Evolutionary conservation across 2,113 vertebrate genomes (phyloP), one percentile per base, ranked within the genome.

Genomic region (Odobenus rosmarus): DNA sequence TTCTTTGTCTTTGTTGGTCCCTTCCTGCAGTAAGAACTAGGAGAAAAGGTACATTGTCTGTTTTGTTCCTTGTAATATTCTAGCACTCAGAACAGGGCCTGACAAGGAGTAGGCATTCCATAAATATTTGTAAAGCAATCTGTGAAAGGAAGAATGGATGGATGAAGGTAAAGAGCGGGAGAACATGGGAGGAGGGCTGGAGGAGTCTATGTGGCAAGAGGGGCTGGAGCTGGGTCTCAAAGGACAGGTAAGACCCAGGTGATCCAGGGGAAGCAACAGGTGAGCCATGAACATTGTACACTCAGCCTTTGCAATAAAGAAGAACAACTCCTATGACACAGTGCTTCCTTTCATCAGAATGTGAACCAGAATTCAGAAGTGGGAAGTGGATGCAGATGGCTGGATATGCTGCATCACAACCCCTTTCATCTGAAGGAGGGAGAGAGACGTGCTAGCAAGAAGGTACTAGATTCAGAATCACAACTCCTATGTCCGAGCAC

Each of bases 211-310:
- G 9, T 10, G 57, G 23, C 42, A 39, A 55, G 31, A 39, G 24
- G 24, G 6, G 26, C 12, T 11, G 14, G 5, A 49, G 31, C 9
- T 33, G 36, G 28, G 14, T 72, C 67, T 36, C 5, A 8, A 33
- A 46, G 51, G 13, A 28, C 55, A 23, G 49, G 88, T 11, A 64
- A 59, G 26, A 46, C 51, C 6, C 83, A n/a, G 9, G 2, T 15
- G 31, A 49, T 31, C 28, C 23, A 28, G 8, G 33, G 46, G 62
- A 90, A 49, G 14, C 36, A 28, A 42, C 0, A 9, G 26, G 64
- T 15, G 3, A 28, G 13, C 69, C 11, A 1, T 23, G 14, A 26
- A 31, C 16, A 23, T 2, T 24, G 49, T 0, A 62, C 1, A 13
- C 3, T 19, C 51, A 21, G 21, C 15, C 46, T 84, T 26, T 4